These are phyloP conservation scores for Verasper variegatus DNA, from an alignment of 2,113 vertebrate species.

Conservation along the genomic window DNA sequence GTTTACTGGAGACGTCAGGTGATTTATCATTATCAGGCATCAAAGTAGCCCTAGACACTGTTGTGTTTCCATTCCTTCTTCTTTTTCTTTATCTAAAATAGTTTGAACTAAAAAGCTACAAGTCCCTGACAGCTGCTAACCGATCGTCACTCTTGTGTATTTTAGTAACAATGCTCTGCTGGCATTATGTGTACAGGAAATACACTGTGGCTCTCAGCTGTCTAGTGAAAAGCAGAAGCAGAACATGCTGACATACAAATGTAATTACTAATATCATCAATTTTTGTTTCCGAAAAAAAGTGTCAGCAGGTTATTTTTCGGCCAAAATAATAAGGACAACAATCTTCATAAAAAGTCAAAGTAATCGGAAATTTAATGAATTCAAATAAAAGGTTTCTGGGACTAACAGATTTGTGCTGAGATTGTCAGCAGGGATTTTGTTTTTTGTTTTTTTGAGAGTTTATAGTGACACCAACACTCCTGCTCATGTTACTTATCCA, in stretches of 20 bases:
- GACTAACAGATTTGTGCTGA: neutral
- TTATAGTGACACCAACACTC: neutral
- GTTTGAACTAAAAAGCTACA: constrained; percentile 4
- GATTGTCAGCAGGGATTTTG: neutral
- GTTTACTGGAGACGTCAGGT: constrained; percentile 16
- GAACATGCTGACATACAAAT: no score
- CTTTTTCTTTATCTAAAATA: constrained; percentile 9
- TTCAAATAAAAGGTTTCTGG: neutral
- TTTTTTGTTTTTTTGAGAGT: no score
- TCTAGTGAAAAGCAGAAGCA: constrained; percentile 44
- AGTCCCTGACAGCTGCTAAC: constrained; percentile 1
- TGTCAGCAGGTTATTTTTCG: constrained; percentile 22
- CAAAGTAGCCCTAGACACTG: constrained; percentile 22
- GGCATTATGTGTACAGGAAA: neutral
- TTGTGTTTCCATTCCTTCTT: constrained; percentile 25
- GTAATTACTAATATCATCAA: constrained; percentile 4
- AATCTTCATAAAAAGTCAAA: no score
- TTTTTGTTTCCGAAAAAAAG: constrained; percentile 31
- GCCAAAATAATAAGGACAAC: constrained; percentile 15
- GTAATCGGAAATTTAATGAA: neutral
- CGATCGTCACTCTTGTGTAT: neutral
- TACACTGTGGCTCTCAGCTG: neutral
- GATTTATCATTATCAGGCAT: constrained; percentile 50
- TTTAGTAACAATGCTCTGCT: constrained; percentile 5
- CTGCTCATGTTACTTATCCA: neutral